phyloP scores from a whole-genome alignment of 2,888 invertebrate genomes.

The Latheticus oryzae region DNA sequence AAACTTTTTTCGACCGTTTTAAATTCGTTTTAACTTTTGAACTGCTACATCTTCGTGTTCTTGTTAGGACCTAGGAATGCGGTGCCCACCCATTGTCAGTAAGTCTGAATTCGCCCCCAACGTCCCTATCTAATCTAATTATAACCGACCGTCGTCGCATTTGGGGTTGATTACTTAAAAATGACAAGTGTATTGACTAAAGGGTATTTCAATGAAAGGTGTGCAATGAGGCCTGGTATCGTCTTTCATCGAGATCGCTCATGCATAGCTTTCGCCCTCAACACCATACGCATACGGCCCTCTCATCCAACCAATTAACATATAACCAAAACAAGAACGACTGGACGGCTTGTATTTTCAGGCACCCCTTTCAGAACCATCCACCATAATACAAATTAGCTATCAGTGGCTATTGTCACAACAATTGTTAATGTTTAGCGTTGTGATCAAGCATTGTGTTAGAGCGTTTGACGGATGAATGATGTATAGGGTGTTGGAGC shows the following conservation, averaged over 20 bases:
- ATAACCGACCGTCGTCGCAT: slow-evolving; percentile 10
- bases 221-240: slow-evolving; percentile 43
- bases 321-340: slow-evolving; percentile 38
- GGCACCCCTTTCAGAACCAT: slow-evolving; percentile 39
- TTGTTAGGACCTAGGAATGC: too few relatives aligned
- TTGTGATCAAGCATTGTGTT: slow-evolving; percentile 33
- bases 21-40: too few relatives aligned
- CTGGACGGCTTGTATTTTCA: slow-evolving; percentile 27
- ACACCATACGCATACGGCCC: slow-evolving; percentile 34
- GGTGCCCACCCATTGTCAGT: too few relatives aligned
- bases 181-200: slow-evolving; percentile 29
- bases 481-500: slow-evolving; percentile 15
- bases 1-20: too few relatives aligned
- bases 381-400: slow-evolving; percentile 41
- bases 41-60: too few relatives aligned
- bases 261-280: slow-evolving; percentile 43
- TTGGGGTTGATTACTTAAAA: slow-evolving; percentile 30
- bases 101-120: not conserved
- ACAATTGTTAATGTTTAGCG: slow-evolving; percentile 41
- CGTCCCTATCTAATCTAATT: slow-evolving; percentile 21
- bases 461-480: slow-evolving; percentile 19
- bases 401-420: slow-evolving; percentile 41
- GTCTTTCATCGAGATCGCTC: slow-evolving; percentile 39
- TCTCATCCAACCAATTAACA: slow-evolving; percentile 36
- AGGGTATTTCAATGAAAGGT: slow-evolving; percentile 30